phyloP scores from a whole-genome alignment of 2,113 vertebrate species.

The Atrichornis clamosus region DNA sequence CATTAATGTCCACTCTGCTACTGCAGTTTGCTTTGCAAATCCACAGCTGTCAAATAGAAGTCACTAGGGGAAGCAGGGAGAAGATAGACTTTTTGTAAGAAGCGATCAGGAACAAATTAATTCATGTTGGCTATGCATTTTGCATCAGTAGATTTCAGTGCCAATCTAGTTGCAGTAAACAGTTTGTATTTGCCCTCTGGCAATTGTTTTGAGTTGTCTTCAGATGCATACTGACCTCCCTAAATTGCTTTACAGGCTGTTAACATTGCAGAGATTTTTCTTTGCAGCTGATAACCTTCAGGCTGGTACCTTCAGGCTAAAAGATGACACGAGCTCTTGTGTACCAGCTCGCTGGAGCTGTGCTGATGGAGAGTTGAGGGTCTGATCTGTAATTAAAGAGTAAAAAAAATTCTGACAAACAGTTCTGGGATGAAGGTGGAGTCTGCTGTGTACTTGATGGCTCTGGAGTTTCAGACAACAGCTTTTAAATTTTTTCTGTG shows the following conservation, averaged over 20 bases:
- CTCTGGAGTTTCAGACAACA: neutral
- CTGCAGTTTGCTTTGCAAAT: neutral
- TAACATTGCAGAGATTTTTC: neutral
- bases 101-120: slow-evolving; percentile 12
- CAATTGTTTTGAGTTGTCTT: neutral
- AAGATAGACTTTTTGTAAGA: neutral
- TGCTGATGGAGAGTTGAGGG: neutral
- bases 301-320: neutral
- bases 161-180: neutral
- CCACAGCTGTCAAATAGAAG: neutral
- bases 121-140: neutral
- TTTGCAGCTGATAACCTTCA: neutral
- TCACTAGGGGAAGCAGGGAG: neutral
- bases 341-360: neutral
- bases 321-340: neutral
- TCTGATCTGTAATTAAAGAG: neutral
- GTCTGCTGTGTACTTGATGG: neutral
- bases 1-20: neutral
- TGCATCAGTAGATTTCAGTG: neutral
- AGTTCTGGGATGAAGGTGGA: neutral
- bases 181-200: neutral
- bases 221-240: neutral
- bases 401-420: neutral
- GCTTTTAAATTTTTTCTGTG: neutral
- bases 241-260: neutral